A percentile compares a stretch with the other conserved stretches of the same genome.
phyloP scores from a whole-genome alignment of 2,113 vertebrate species.

The Gymnogyps californianus region DNA sequence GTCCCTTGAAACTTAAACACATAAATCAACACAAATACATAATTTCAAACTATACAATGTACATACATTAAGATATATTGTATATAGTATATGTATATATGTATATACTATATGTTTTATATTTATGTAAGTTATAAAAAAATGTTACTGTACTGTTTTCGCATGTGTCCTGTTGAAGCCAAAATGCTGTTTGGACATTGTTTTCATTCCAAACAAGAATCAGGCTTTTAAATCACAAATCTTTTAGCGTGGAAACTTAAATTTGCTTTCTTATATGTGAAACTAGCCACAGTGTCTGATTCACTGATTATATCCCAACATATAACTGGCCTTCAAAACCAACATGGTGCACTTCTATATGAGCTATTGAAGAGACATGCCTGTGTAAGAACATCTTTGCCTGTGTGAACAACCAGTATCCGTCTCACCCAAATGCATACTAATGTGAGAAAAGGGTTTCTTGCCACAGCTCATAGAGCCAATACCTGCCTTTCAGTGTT shows the following conservation, averaged over 20 bases:
- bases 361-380: neutral
- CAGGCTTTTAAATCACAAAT: neutral
- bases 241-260: neutral
- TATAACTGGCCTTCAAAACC: neutral
- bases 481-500: neutral
- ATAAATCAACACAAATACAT: neutral
- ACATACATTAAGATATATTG: neutral
- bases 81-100: neutral
- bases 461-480: neutral
- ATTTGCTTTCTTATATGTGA: neutral
- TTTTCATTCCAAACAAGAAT: neutral
- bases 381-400: neutral
- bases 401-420: neutral
- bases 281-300: neutral
- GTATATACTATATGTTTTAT: neutral
- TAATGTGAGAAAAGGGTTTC: neutral
- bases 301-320: neutral
- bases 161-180: neutral
- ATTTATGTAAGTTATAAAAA: neutral
- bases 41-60: neutral
- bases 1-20: neutral
- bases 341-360: neutral
- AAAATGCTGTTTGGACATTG: neutral
- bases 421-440: neutral
- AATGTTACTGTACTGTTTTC: neutral